Conservation (phyloP, 2,888 invertebrate genomes). For the Philaethria dido region DNA sequence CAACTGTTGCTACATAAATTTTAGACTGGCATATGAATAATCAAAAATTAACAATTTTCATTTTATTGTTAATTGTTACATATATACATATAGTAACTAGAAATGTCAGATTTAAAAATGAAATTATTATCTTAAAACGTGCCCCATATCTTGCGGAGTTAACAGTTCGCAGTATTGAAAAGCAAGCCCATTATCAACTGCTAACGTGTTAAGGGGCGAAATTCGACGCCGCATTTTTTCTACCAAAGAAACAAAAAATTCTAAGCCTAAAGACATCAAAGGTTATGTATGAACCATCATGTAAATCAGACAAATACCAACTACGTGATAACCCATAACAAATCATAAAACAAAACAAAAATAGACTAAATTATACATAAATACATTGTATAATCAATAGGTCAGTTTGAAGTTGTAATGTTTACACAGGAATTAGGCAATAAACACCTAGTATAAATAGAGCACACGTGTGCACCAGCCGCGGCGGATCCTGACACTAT, state of each 20-base stretch:
- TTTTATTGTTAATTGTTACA: too few species aligned
- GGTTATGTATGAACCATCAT: too few species aligned
- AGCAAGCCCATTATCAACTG: too few species aligned
- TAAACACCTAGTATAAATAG: slow-evolving; percentile 24
- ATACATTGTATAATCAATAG: neutral
- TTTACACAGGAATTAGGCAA: slow-evolving; percentile 16
- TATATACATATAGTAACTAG: too few species aligned
- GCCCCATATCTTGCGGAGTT: too few species aligned
- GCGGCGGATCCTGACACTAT: slow-evolving; percentile 14
- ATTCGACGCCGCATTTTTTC: too few species aligned
- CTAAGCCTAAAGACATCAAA: too few species aligned
- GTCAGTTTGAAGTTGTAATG: neutral
- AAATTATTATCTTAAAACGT: too few species aligned
- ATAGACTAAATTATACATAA: neutral
- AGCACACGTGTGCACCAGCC: slow-evolving; percentile 28
- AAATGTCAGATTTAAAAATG: too few species aligned
- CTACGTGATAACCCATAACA: neutral
- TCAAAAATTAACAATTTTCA: neutral
- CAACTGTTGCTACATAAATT: neutral
- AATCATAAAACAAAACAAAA: neutral
- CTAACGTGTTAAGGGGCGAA: too few species aligned
- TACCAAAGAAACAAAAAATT: too few species aligned
- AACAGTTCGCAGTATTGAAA: too few species aligned
- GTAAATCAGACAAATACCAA: neutral
- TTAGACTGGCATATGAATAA: neutral